These are phyloP conservation scores for Melitaea cinxia DNA, from an alignment of 1,140 invertebrate species.

Conservation along the genomic window DNA sequence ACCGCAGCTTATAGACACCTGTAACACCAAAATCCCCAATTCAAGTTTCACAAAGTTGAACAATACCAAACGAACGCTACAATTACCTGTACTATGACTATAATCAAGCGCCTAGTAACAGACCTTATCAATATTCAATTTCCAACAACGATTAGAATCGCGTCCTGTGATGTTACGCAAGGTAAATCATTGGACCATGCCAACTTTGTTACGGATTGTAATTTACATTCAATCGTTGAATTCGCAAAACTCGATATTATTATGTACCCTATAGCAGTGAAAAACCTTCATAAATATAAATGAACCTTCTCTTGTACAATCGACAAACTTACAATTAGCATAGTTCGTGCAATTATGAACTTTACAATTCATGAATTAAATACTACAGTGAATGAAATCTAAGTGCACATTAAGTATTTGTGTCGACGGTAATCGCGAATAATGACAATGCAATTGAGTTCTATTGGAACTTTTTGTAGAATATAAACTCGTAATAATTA, in stretches of 20 bases:
- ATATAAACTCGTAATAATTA: not conserved
- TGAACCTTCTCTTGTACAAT: slow-evolving; percentile 25
- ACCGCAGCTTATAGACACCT: no score
- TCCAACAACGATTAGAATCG: slow-evolving; percentile 11
- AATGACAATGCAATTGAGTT: not conserved
- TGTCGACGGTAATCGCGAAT: slow-evolving; percentile 10
- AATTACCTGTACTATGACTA: not conserved
- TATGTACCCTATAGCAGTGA: slow-evolving; percentile 26
- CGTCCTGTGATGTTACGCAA: slow-evolving; percentile 25
- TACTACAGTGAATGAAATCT: not conserved
- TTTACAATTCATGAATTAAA: not conserved
- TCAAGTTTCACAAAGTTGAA: no score
- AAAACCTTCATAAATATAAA: slow-evolving; percentile 35
- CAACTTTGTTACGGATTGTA: slow-evolving; percentile 30
- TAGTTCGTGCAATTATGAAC: not conserved
- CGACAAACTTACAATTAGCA: not conserved
- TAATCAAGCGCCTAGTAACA: slow-evolving; percentile 2
- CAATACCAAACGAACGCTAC: not conserved
- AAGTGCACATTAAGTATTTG: not conserved
- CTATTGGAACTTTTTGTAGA: not conserved
- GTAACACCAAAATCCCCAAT: no score
- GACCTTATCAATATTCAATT: slow-evolving; percentile 11
- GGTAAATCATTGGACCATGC: slow-evolving; percentile 22
- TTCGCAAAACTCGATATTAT: slow-evolving; percentile 25
- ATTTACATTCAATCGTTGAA: slow-evolving; percentile 33